phyloP scores from a whole-genome alignment of 2,113 vertebrate species.

The Penelope pileata region DNA sequence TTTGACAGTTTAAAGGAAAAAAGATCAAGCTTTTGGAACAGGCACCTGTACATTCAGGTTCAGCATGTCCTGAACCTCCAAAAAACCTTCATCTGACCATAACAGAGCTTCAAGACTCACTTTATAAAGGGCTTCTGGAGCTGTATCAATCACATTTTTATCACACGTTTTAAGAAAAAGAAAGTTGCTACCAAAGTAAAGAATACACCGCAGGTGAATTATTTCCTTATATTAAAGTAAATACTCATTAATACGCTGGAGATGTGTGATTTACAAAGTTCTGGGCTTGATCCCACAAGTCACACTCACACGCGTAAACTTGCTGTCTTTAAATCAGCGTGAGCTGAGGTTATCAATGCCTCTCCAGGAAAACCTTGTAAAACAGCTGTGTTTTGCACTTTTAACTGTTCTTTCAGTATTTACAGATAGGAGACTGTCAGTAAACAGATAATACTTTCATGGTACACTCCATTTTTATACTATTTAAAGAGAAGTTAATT shows the following conservation, averaged over 20 bases:
- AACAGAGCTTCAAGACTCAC: not conserved
- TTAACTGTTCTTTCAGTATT: not conserved
- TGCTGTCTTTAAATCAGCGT: not conserved
- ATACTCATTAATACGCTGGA: not conserved
- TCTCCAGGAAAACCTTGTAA: not conserved
- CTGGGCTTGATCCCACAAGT: not conserved
- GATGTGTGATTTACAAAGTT: not conserved
- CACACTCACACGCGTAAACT: not conserved
- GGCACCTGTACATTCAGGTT: not conserved
- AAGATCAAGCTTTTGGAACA: not conserved
- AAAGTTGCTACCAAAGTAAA: not conserved
- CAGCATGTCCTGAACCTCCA: not conserved
- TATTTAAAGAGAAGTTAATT: not conserved
- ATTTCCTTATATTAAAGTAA: not conserved
- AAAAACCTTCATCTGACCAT: not conserved
- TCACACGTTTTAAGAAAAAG: not conserved
- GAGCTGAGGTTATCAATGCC: not conserved
- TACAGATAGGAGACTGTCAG: not conserved
- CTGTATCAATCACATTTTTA: not conserved
- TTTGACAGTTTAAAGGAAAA: not conserved
- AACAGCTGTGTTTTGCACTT: not conserved
- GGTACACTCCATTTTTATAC: not conserved
- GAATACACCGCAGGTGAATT: not conserved
- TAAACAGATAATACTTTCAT: not conserved
- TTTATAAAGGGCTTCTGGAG: not conserved